A percentile compares a stretch with the other conserved stretches of the same genome.
Conservation (phyloP, 1,140 invertebrate species). For the Wasmannia auropunctata region DNA sequence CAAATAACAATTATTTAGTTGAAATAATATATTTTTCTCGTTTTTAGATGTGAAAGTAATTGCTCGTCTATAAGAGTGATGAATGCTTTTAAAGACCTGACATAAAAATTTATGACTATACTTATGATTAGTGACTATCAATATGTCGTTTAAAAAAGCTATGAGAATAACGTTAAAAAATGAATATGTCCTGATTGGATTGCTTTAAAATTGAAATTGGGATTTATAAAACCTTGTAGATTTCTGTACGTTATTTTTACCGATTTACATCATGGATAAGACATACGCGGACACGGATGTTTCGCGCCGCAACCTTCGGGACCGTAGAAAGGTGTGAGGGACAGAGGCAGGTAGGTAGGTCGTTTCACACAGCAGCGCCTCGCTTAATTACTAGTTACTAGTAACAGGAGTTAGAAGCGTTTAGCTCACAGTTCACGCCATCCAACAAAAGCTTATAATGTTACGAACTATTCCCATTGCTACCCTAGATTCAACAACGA, state of each 20-base stretch:
- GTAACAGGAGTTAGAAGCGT: slow-evolving; percentile 79
- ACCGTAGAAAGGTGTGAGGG: slow-evolving; percentile 62
- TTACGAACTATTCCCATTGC: slow-evolving; percentile 73
- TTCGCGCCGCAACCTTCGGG: slow-evolving; percentile 63
- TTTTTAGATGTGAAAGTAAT: neutral
- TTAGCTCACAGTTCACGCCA: slow-evolving; percentile 78
- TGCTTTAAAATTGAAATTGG: neutral
- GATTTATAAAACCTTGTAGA: neutral
- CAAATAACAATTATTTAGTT: neutral
- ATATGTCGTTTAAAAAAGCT: neutral
- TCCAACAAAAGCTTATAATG: slow-evolving; percentile 72
- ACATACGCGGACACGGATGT: slow-evolving; percentile 64
- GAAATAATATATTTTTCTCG: neutral
- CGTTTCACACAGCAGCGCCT: slow-evolving; percentile 81
- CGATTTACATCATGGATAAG: slow-evolving; percentile 43
- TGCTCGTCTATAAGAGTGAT: neutral
- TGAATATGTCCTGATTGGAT: neutral
- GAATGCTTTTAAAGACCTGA: neutral
- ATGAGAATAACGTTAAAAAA: neutral
- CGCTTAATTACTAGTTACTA: slow-evolving; percentile 82
- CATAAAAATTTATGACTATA: neutral
- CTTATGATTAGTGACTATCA: neutral
- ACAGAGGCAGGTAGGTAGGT: slow-evolving; percentile 63
- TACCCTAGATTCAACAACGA: slow-evolving; percentile 67
- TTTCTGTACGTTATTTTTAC: neutral